Evolutionary conservation across 1,140 invertebrate species (phyloP), one percentile per base, ranked within the genome.

Genomic region (Helicoverpa zea): DNA sequence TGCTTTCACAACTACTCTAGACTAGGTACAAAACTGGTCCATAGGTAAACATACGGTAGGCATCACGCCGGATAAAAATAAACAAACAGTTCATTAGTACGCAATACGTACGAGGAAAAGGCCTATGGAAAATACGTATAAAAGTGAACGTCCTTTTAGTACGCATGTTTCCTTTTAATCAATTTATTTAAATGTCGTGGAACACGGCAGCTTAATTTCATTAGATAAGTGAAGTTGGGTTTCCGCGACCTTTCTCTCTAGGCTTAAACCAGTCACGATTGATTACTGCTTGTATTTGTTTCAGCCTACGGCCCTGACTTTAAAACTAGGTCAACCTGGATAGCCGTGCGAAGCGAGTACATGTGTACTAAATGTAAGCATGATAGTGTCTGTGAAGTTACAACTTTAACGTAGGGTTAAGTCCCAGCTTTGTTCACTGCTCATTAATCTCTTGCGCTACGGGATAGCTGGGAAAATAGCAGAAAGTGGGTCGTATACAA

Each of bases 241-340:
- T 66, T 66, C 63, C 43, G 18, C 63, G 63, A 66, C 63, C 35
- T 66, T 66, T 66, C 63, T n/a, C 63, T 35, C 35, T 47, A 18
- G 63, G 35, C 63, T 16, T 16, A 11, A 47, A 66, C 63, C n/a
- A 47, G 30, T 66, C 47, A 47, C 49, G 49, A 52, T 70, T 70
- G 49, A 70, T 70, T 70, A 18, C 52, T 70, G 16, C 49, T 47
- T 47, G 63, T 52, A 70, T 70, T 35, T 70, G 66, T 51, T 70
- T 18, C 66, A 70, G 49, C 30, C 14, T 64, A 30, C 29, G 49
- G 49, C 66, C 66, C 49, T 70, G 66, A 70, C 66, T 70, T 52
- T 13, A 52, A 29, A 70, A 70, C 66, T 70, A 16, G 66, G 66
- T 70, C 49, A 66, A 49, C 63, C 63, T 66, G 43, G 63, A 66